Evolutionary conservation across 1,140 invertebrate genomes (phyloP).

Genomic region (Pararge aegeria): DNA sequence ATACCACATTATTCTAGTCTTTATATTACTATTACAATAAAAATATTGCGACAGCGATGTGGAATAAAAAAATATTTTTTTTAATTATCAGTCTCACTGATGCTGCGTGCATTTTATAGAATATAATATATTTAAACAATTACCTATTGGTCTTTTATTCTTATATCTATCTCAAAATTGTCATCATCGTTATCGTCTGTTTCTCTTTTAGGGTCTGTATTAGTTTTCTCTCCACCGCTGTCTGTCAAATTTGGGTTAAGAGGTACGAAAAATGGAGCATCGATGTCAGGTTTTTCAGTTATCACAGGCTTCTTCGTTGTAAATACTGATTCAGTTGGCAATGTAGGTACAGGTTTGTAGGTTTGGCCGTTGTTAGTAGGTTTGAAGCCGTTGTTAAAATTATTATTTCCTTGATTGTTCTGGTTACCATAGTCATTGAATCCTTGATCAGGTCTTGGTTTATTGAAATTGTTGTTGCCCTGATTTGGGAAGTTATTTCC

Average conservation of each 20-base stretch:
- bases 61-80: not conserved
- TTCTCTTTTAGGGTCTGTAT: constrained; percentile 52
- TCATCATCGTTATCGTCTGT: constrained; percentile 42
- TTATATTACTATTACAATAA: no score
- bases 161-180: constrained; percentile 50
- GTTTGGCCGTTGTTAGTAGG: constrained; percentile 7
- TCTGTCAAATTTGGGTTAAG: constrained; percentile 27
- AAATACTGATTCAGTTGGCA: not conserved
- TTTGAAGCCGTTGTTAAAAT: constrained; percentile 18
- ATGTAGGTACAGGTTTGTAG: constrained; percentile 8
- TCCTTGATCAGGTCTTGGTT: not conserved
- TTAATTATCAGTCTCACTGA: not conserved
- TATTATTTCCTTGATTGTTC: constrained; percentile 13
- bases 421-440: constrained; percentile 16
- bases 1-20: no score
- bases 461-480: not conserved
- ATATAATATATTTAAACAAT: not conserved
- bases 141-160: constrained; percentile 33
- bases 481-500: not conserved
- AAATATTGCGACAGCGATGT: not conserved
- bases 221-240: constrained; percentile 27
- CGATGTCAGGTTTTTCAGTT: constrained; percentile 28
- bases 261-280: constrained; percentile 34
- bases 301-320: constrained; percentile 2
- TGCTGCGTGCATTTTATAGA: not conserved